Evolutionary conservation across 1,140 invertebrate genomes (phyloP).

Genomic region (Cydia amplana): DNA sequence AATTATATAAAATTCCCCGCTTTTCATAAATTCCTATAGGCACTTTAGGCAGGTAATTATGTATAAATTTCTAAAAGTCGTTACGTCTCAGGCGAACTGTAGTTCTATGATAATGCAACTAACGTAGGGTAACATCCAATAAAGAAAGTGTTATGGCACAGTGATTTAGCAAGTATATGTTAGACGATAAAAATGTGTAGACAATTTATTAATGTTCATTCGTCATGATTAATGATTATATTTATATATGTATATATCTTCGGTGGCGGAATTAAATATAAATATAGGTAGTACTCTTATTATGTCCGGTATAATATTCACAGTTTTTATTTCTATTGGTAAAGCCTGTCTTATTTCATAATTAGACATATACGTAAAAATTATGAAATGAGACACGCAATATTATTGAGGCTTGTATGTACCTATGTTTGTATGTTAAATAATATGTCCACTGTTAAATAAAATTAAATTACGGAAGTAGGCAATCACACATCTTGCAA

Average conservation of each 20-base stretch:
- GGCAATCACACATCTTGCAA: conserved; percentile 69
- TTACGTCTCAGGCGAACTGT: neutral
- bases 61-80: neutral
- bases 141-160: conserved; percentile 36
- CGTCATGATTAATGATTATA: conserved; percentile 6
- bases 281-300: no score
- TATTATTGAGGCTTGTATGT: neutral
- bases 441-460: neutral
- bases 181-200: neutral
- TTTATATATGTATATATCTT: neutral
- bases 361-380: neutral
- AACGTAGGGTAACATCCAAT: conserved; percentile 4
- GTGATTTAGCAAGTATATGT: conserved; percentile 37
- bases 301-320: neutral
- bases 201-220: neutral
- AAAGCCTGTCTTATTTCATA: neutral
- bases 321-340: neutral
- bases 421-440: neutral
- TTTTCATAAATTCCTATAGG: no score
- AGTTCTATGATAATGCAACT: neutral
- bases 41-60: neutral
- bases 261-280: no score
- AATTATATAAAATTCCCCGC: no score
- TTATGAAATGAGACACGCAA: neutral
- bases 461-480: conserved; percentile 46